Conservation (phyloP, 2,113 vertebrate genomes). For the Gymnogyps californianus region DNA sequence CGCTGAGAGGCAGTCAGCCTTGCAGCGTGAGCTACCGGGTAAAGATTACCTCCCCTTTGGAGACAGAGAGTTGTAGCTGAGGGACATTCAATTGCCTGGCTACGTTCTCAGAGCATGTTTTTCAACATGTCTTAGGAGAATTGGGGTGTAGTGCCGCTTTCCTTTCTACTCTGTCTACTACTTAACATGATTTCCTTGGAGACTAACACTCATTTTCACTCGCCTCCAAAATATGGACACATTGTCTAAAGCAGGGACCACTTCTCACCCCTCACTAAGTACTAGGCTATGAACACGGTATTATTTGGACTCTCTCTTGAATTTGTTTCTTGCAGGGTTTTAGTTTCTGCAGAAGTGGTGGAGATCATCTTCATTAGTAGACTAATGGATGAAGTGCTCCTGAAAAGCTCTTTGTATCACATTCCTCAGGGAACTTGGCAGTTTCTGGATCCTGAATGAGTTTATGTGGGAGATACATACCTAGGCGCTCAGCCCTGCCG, state of each 20-base stretch:
- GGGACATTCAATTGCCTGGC: accelerated
- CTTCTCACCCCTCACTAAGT: background rate
- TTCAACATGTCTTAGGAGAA: background rate
- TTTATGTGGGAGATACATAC: background rate
- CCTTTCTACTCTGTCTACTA: background rate
- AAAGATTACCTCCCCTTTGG: background rate
- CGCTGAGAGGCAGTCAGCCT: background rate
- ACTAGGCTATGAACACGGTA: background rate
- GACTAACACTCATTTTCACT: background rate
- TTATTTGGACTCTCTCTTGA: background rate
- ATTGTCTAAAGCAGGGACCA: background rate
- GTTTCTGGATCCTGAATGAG: background rate
- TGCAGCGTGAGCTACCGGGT: background rate
- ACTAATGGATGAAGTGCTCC: background rate
- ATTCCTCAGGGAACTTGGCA: background rate
- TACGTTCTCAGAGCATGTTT: background rate
- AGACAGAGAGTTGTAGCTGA: background rate
- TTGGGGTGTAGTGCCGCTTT: background rate
- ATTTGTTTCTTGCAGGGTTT: background rate
- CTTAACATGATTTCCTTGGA: background rate
- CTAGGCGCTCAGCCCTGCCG: background rate
- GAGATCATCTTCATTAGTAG: background rate
- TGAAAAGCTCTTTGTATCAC: background rate
- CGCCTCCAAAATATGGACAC: background rate
- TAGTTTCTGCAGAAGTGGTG: background rate